phyloP scores from a whole-genome alignment of 1,140 invertebrate genomes.

The Prorops nasuta region DNA sequence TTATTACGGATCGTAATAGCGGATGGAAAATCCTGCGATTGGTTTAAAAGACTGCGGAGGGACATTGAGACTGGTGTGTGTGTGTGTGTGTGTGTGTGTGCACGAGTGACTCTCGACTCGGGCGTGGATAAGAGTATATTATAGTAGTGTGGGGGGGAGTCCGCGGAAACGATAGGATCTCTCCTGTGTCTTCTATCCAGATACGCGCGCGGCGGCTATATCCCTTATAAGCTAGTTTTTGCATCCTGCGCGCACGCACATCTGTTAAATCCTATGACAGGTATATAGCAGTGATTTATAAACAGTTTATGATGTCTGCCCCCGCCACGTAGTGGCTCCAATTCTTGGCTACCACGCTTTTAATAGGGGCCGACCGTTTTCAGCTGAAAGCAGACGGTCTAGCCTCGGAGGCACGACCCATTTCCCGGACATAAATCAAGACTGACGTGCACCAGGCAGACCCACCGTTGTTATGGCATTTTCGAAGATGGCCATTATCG shows the following conservation, averaged over 20 bases:
- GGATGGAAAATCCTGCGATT: no score
- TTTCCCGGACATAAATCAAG: constrained; percentile 57
- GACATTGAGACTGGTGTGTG: no score
- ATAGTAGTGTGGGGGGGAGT: constrained; percentile 11
- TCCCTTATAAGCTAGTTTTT: constrained; percentile 9
- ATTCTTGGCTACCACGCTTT: no score
- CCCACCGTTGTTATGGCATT: constrained; percentile 43
- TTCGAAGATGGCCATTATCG: constrained; percentile 50
- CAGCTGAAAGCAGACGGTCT: constrained; percentile 38
- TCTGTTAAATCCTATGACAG: constrained; percentile 23
- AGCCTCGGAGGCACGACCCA: constrained; percentile 49
- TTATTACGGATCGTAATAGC: no score
- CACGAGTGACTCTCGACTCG: no score
- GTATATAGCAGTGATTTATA: constrained; percentile 28
- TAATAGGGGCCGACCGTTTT: constrained; percentile 41
- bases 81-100: no score
- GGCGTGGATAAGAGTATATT: constrained; percentile 13
- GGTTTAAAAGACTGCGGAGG: no score
- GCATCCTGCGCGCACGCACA: constrained; percentile 12
- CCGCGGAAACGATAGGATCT: constrained; percentile 30
- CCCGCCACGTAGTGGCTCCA: constrained; percentile 3
- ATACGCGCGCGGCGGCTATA: background rate
- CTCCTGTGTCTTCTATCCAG: constrained; percentile 7
- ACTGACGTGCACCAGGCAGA: constrained; percentile 31
- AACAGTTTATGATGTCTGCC: constrained; percentile 26